These are phyloP conservation scores for Zhuqinia jingwanae DNA, from an alignment of 2,888 invertebrate genomes.

Conservation along the genomic window DNA sequence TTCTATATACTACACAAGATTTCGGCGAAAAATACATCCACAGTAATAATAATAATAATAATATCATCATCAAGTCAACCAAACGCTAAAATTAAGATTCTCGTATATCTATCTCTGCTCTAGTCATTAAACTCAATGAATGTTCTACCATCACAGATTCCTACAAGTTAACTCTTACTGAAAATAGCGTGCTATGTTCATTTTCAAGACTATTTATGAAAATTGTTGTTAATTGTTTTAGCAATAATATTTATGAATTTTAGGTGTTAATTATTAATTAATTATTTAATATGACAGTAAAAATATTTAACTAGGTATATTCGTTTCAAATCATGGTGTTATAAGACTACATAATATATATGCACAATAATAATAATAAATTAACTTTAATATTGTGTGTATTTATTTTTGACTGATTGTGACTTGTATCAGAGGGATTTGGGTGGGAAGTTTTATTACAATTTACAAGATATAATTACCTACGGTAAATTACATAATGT, in stretches of 20 bases:
- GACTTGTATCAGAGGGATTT: slow-evolving; percentile 6
- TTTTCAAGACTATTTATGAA: no score
- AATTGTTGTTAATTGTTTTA: background rate
- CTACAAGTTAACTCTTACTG: no score
- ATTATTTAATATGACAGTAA: no score
- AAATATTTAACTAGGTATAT: background rate
- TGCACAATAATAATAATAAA: slow-evolving; percentile 33
- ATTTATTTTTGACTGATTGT: slow-evolving; percentile 47
- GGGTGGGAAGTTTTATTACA: slow-evolving; percentile 3
- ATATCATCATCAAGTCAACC: no score
- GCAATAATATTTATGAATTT: background rate
- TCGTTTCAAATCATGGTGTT: slow-evolving; percentile 5
- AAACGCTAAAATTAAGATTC: no score
- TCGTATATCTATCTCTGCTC: no score
- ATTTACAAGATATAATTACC: background rate
- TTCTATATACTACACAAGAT: no score
- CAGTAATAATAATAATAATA: no score
- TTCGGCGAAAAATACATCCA: no score
- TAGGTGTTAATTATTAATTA: background rate
- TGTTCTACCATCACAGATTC: no score
- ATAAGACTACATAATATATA: slow-evolving; percentile 25
- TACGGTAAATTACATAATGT: background rate
- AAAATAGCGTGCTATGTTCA: no score
- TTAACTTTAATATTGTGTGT: slow-evolving; percentile 21
- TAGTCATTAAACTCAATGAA: no score